These are phyloP conservation scores for Phalacrocorax aristotelis DNA, from an alignment of 2,113 vertebrate genomes.

Conservation along the genomic window DNA sequence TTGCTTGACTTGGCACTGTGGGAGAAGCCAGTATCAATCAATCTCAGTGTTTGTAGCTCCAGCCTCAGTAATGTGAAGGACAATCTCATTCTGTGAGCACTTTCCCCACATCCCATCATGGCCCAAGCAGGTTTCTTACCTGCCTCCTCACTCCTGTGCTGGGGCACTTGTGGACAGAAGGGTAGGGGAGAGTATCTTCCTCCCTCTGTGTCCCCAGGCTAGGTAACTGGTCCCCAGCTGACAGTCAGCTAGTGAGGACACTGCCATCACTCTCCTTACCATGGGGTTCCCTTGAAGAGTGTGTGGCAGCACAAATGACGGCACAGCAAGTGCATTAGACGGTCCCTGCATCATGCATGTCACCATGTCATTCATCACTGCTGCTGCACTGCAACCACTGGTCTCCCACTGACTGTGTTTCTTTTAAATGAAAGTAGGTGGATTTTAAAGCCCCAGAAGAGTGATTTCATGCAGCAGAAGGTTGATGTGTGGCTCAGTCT, in stretches of 20 bases:
- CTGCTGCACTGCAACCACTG: background rate
- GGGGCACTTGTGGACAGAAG: background rate
- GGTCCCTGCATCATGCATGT: rapidly evolving
- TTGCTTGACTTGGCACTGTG: background rate
- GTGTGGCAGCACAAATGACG: background rate
- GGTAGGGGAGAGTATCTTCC: background rate
- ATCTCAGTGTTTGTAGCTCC: background rate
- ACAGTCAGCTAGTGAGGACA: background rate
- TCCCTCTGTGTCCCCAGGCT: background rate
- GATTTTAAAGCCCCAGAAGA: background rate
- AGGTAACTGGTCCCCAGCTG: background rate
- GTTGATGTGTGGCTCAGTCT: background rate
- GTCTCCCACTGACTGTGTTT: rapidly evolving
- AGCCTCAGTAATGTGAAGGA: background rate
- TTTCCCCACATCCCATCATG: background rate
- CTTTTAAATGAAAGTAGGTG: background rate
- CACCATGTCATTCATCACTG: background rate
- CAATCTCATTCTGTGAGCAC: background rate
- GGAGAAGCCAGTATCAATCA: background rate
- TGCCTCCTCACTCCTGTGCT: background rate
- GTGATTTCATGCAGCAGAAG: background rate
- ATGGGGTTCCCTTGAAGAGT: background rate
- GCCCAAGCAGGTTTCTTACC: background rate
- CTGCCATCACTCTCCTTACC: background rate
- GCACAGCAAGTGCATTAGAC: background rate